Evolutionary conservation across 2,888 invertebrate species (phyloP).

Genomic region (Empis livida): DNA sequence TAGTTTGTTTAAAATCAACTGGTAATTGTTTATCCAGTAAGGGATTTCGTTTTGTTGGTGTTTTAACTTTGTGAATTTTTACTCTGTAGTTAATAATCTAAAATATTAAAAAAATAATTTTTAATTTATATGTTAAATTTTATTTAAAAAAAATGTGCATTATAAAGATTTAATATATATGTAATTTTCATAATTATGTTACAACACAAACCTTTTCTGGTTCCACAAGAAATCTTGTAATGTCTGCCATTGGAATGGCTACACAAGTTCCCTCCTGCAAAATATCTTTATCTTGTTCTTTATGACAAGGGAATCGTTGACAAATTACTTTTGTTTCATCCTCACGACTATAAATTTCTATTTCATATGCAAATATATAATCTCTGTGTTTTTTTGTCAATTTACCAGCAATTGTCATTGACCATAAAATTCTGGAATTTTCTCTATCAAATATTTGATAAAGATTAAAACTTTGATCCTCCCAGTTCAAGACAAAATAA

Average conservation of each 20-base stretch:
- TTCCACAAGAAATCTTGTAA: conserved; percentile 26
- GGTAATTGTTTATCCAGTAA: conserved; percentile 12
- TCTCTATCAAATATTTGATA: conserved; percentile 32
- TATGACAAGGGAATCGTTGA: conserved; percentile 33
- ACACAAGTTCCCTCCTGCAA: conserved; percentile 32
- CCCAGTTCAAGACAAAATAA: conserved; percentile 31
- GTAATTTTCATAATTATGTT: neutral
- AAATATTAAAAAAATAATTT: too few relatives aligned
- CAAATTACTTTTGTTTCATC: conserved; percentile 29
- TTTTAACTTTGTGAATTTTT: conserved; percentile 23
- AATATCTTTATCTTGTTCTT: conserved; percentile 32
- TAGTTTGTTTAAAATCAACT: conserved; percentile 22
- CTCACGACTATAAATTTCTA: conserved; percentile 28
- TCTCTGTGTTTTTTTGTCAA: conserved; percentile 27
- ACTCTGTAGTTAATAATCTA: conserved; percentile 28
- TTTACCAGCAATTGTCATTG: conserved; percentile 25
- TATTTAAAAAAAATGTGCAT: neutral
- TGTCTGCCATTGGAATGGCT: conserved; percentile 23
- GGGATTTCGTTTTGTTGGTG: conserved; percentile 17
- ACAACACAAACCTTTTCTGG: conserved; percentile 27
- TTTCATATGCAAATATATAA: conserved; percentile 30
- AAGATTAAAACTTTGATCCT: conserved; percentile 32
- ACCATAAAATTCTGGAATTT: conserved; percentile 24
- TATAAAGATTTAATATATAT: neutral
- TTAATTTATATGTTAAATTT: too few relatives aligned